Evolutionary conservation across 2,113 vertebrate species (phyloP).

Genomic region (Sinocyclocheilus anophthalmus): DNA sequence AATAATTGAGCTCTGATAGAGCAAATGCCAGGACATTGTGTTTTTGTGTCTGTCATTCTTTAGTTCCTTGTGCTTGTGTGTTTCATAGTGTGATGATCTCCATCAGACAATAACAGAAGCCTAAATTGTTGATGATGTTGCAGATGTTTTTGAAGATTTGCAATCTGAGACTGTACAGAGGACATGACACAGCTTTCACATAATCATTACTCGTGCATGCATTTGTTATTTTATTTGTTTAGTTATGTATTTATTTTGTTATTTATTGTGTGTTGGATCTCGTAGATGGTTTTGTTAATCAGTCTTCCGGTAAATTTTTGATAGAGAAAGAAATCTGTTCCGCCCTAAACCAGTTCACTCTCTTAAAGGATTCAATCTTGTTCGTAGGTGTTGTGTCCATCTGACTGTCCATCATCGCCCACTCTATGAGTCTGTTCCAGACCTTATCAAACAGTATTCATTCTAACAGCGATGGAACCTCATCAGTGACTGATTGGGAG

Average conservation of each 20-base stretch:
- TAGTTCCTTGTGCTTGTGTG: background rate
- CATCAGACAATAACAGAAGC: background rate
- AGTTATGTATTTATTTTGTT: conserved; percentile 20
- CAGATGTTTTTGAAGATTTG: background rate
- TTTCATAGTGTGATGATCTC: conserved; percentile 8
- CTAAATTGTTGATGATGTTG: background rate
- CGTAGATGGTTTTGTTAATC: background rate
- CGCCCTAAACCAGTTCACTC: background rate
- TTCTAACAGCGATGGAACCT: background rate
- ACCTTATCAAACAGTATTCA: background rate
- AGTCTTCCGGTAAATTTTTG: background rate
- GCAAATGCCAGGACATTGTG: conserved; percentile 39
- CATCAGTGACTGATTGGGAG: background rate
- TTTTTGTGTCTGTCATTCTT: conserved; percentile 9
- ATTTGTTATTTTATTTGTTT: background rate
- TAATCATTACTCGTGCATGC: background rate
- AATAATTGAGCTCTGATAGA: conserved; percentile 54
- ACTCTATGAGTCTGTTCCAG: background rate
- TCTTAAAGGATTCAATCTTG: background rate
- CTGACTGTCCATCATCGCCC: background rate
- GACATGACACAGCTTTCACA: background rate
- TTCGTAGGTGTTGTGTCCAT: background rate
- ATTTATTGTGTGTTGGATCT: background rate
- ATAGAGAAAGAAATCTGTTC: background rate
- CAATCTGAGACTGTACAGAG: background rate